Evolutionary conservation across 2,888 invertebrate species (phyloP), one percentile per base, ranked within the genome.

Genomic region (Caenorhabditis sinica): DNA sequence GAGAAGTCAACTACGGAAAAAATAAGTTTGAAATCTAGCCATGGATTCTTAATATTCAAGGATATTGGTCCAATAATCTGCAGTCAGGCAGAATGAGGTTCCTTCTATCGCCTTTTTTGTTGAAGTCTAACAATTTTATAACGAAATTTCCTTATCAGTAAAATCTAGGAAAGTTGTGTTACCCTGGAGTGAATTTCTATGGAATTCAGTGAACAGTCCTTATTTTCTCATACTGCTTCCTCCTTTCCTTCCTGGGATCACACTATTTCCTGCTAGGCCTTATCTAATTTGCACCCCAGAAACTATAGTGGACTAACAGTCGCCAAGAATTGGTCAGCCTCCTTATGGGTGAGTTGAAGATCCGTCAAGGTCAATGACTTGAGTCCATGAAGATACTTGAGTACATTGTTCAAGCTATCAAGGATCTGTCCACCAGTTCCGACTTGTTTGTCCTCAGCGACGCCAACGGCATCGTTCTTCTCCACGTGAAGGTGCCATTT

Each of bases 321-420:
- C 87, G 96, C 95, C 87, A 96, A 93, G 68, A 96, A 93, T 92
- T 95, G 95, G 83, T 95, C 94, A 0, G 96, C 96, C 83, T 94
- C 93, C n/a, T 75, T 95, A 80, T 95, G 95, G 71, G 96, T 95
- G 68, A 96, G 93, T 93, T 96, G 95, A 82, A 96, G 94, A 93
- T 96, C 95, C 30, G 95, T 94, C 63, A 96, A 93, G 90, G 95
- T 95, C 53, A 96, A 93, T 8, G 94, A 94, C 87, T 94, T 94
- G 11, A 96, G 93, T 85, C 95, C 94, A 58, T 93, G 94, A 51
- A 96, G 93, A 91, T 95, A 95, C 3, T 94, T 93, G 94, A 96
- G 94, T 4, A 96, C 93, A 82, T 95, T 94, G 51, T 90, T 91
- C 17, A 93, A 82, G 43, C 92, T 91, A 51, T 92, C 89, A 4